A percentile compares a stretch with the other conserved stretches of the same genome.
Evolutionary conservation across 2,113 vertebrate species (phyloP).

Genomic region (Lepisosteus oculatus): DNA sequence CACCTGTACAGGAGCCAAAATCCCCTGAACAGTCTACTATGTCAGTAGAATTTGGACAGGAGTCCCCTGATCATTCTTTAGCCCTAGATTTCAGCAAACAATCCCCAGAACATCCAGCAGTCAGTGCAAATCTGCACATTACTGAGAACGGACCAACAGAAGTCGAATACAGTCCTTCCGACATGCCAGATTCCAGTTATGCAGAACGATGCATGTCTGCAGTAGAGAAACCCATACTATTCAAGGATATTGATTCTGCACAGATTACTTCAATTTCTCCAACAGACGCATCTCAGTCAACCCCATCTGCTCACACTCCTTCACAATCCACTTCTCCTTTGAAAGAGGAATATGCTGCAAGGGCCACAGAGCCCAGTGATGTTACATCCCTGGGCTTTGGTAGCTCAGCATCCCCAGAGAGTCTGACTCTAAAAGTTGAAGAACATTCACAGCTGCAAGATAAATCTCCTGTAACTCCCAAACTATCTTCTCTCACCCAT

Average conservation of each 20-base stretch:
- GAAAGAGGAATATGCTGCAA: constrained; percentile 58
- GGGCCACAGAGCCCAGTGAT: constrained; percentile 48
- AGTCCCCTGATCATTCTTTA: constrained; percentile 90
- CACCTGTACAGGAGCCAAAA: constrained; percentile 70
- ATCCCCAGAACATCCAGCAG: constrained; percentile 81
- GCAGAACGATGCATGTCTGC: constrained; percentile 53
- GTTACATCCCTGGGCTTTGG: constrained; percentile 25
- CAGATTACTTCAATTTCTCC: constrained; percentile 81
- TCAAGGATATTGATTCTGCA: constrained; percentile 75
- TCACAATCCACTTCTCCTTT: constrained; percentile 78
- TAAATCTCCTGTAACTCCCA: constrained; percentile 59
- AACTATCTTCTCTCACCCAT: constrained; percentile 71
- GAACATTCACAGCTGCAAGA: constrained; percentile 37
- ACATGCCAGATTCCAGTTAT: constrained; percentile 63
- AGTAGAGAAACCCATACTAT: constrained; percentile 69
- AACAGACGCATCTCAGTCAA: constrained; percentile 87
- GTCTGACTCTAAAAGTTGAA: constrained; percentile 14
- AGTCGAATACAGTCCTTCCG: constrained; percentile 86
- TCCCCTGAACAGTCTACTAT: constrained; percentile 86
- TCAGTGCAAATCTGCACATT: constrained; percentile 65
- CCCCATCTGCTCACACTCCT: constrained; percentile 86
- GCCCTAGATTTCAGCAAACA: constrained; percentile 90
- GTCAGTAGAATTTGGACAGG: constrained; percentile 82
- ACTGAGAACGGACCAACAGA: constrained; percentile 94
- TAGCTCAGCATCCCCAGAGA: background rate